phyloP scores from a whole-genome alignment of 1,140 invertebrate genomes.

The roundworm (Caenorhabditis elegans) region DNA sequence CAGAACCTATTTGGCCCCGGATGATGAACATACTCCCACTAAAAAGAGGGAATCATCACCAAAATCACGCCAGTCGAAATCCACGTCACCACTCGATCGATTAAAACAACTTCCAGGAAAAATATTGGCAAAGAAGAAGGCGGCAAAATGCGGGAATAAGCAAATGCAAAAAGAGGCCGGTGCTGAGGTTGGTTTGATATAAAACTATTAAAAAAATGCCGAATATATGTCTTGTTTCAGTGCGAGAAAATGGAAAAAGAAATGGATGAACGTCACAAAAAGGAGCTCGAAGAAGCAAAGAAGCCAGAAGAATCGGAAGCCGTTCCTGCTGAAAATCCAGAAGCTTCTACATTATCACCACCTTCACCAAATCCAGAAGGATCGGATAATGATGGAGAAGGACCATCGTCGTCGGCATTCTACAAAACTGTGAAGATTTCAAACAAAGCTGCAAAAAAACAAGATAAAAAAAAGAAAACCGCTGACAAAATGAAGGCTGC shows the following conservation, averaged over 20 bases:
- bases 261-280: background rate
- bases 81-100: background rate
- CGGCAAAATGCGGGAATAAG: constrained; percentile 41
- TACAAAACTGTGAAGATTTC: constrained; percentile 24
- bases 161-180: constrained; percentile 28
- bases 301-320: no score
- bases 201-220: no score
- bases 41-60: no score
- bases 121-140: constrained; percentile 24
- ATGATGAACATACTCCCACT: no score
- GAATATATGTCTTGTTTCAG: background rate
- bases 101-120: background rate
- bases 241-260: constrained; percentile 28
- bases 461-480: constrained; percentile 43
- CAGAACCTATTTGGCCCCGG: no score
- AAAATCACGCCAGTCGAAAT: background rate
- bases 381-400: background rate
- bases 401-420: background rate
- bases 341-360: no score
- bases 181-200: background rate
- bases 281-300: constrained; percentile 8
- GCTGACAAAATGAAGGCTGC: constrained; percentile 33
- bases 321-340: no score
- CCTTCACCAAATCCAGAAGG: no score
- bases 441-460: constrained; percentile 30